These are phyloP conservation scores for Mythimna loreyi DNA, from an alignment of 2,888 invertebrate species.

Conservation along the genomic window DNA sequence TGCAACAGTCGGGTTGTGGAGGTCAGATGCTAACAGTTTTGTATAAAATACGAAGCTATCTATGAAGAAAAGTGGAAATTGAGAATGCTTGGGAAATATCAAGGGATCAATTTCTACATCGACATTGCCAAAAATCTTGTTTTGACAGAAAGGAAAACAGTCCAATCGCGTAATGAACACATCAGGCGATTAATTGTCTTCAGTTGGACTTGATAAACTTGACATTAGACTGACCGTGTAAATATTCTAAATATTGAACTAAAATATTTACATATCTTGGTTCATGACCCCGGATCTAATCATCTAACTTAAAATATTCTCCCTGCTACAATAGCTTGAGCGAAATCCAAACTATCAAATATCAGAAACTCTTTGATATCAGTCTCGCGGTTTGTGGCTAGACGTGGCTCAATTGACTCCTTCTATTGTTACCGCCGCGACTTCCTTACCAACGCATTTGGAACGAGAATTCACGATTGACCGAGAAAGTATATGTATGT, in stretches of 20 bases:
- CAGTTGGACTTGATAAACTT: background rate
- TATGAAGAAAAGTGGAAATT: background rate
- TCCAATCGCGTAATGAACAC: too few species aligned
- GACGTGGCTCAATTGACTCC: slow-evolving; percentile 55
- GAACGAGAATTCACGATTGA: slow-evolving; percentile 50
- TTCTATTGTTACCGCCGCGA: slow-evolving; percentile 54
- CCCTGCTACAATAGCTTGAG: slow-evolving; percentile 28
- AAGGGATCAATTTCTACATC: background rate
- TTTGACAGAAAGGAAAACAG: background rate
- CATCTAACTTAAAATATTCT: background rate
- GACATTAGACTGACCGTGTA: background rate
- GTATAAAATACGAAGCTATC: slow-evolving; percentile 3
- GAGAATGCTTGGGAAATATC: background rate
- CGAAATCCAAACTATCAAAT: slow-evolving; percentile 53
- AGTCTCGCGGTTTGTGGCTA: slow-evolving; percentile 60
- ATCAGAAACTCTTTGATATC: slow-evolving; percentile 57
- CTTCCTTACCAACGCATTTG: slow-evolving; percentile 53
- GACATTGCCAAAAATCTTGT: background rate
- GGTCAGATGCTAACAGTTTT: background rate
- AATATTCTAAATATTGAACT: background rate
- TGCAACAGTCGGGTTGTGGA: background rate
- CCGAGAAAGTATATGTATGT: slow-evolving; percentile 40
- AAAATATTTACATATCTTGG: background rate
- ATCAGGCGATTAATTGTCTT: background rate
- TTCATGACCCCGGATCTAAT: background rate